Evolutionary conservation across 2,888 invertebrate genomes (phyloP).

Genomic region (Drosophila sordidapex): DNA sequence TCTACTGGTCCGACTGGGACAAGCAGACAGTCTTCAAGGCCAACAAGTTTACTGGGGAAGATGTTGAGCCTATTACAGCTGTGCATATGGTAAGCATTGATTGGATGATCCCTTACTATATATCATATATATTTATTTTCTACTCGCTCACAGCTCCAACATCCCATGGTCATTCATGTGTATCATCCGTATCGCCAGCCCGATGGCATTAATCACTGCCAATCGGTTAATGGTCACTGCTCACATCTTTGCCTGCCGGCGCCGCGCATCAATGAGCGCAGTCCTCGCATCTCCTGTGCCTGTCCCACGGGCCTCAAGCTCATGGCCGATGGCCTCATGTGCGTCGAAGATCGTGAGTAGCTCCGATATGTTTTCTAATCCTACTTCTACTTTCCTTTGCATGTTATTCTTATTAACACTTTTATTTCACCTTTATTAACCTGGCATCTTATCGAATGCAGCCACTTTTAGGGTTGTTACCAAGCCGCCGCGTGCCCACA

Average conservation of each 20-base stretch:
- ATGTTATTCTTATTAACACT: conserved; percentile 28
- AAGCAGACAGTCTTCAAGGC: conserved; percentile 96
- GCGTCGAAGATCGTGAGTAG: conserved; percentile 93
- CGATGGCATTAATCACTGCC: conserved; percentile 95
- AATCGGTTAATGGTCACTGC: conserved; percentile 94
- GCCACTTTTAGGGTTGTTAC: conserved; percentile 36
- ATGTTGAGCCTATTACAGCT: conserved; percentile 91
- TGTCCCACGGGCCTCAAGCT: conserved; percentile 94
- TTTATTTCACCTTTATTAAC: conserved; percentile 24
- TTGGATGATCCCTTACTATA: background rate
- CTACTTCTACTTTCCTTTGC: conserved; percentile 15
- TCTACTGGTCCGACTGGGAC: conserved; percentile 99
- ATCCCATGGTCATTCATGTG: conserved; percentile 98
- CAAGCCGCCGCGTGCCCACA: conserved; percentile 38
- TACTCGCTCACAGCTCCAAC: conserved; percentile 88
- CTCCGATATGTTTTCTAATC: conserved; percentile 84
- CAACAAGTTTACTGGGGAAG: conserved; percentile 95
- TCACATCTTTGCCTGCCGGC: conserved; percentile 97
- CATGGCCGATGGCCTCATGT: conserved; percentile 92
- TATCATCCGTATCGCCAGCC: conserved; percentile 98
- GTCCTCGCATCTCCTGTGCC: conserved; percentile 94
- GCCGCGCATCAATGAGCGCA: conserved; percentile 91
- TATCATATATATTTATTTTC: too few species aligned
- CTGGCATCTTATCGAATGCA: conserved; percentile 31
- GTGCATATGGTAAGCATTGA: conserved; percentile 87